Evolutionary conservation across 2,888 invertebrate species (phyloP).

Genomic region (Blomia tropicalis): DNA sequence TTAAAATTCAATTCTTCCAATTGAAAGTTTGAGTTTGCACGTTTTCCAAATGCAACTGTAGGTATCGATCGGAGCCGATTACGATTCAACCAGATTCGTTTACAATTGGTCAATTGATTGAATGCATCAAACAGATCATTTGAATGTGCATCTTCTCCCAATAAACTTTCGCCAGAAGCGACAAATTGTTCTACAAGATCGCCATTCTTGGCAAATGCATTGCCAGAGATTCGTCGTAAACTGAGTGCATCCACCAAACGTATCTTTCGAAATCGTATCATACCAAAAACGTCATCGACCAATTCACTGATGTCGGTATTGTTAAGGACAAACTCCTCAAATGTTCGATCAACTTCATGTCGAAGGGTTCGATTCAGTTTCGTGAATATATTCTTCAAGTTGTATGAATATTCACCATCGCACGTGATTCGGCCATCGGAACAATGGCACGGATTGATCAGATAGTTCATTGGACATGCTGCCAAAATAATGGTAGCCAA

Average conservation of each 20-base stretch:
- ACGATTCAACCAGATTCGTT: constrained; percentile 17
- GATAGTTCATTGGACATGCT: constrained; percentile 4
- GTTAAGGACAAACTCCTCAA: constrained; percentile 17
- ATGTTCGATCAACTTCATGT: background rate
- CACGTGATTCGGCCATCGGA: background rate
- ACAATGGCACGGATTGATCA: constrained; percentile 14
- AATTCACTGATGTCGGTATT: constrained; percentile 19
- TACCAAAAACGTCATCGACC: background rate
- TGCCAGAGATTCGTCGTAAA: constrained; percentile 3
- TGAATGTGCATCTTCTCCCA: constrained; percentile 5
- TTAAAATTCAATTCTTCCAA: constrained; percentile 22
- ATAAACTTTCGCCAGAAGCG: constrained; percentile 7
- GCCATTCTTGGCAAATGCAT: constrained; percentile 11
- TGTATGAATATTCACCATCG: constrained; percentile 16
- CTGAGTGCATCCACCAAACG: constrained; percentile 16
- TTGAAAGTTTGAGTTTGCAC: background rate
- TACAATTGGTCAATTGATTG: constrained; percentile 6
- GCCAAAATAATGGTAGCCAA: background rate
- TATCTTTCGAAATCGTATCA: constrained; percentile 8
- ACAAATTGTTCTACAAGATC: constrained; percentile 14
- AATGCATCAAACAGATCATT: constrained; percentile 21
- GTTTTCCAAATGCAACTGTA: constrained; percentile 21
- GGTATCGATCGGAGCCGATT: constrained; percentile 14
- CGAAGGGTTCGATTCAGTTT: background rate
- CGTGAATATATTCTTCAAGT: background rate